Percentiles rank a stretch among this genome's conserved stretches.
Conservation (phyloP, 2,113 vertebrate species). For the Ochotona princeps region DNA sequence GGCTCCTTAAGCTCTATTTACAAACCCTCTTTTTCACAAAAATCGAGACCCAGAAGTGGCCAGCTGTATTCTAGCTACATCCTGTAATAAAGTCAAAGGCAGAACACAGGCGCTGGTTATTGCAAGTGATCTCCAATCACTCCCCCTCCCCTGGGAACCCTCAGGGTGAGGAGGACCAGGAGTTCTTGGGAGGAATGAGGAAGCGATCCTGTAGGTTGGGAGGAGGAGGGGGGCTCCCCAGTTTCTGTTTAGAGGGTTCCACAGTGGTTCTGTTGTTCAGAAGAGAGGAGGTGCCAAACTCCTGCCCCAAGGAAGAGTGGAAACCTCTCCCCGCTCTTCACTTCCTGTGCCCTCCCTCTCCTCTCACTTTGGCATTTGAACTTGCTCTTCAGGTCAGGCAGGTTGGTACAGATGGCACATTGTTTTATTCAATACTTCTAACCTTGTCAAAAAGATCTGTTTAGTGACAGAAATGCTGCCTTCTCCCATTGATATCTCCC, state of each 20-base stretch:
- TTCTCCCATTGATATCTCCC: not conserved
- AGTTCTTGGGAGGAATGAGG: not conserved
- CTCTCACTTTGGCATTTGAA: conserved; percentile 24
- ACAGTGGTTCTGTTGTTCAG: conserved; percentile 55
- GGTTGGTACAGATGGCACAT: not conserved
- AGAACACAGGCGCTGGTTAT: not conserved
- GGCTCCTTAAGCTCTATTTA: conserved; percentile 46
- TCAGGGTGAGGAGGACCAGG: fast-evolving
- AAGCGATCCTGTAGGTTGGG: not conserved
- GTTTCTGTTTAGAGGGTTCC: not conserved
- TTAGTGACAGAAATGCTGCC: not conserved
- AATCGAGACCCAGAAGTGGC: not conserved
- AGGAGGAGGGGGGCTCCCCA: not conserved
- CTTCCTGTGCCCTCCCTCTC: not conserved
- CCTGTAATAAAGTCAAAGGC: not conserved
- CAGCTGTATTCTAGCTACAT: not conserved
- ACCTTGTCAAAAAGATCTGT: conserved; percentile 19
- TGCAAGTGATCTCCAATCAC: not conserved
- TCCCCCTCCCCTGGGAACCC: not conserved
- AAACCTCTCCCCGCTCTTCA: too few species aligned
- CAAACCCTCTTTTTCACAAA: conserved; percentile 61
- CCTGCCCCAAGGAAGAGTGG: not conserved
- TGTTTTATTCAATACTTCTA: conserved; percentile 6
- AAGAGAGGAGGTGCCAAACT: conserved; percentile 24
- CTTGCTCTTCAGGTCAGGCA: conserved; percentile 49